These are phyloP conservation scores for Caenorhabditis briggsae DNA, from an alignment of 1,140 invertebrate genomes.

Conservation along the genomic window DNA sequence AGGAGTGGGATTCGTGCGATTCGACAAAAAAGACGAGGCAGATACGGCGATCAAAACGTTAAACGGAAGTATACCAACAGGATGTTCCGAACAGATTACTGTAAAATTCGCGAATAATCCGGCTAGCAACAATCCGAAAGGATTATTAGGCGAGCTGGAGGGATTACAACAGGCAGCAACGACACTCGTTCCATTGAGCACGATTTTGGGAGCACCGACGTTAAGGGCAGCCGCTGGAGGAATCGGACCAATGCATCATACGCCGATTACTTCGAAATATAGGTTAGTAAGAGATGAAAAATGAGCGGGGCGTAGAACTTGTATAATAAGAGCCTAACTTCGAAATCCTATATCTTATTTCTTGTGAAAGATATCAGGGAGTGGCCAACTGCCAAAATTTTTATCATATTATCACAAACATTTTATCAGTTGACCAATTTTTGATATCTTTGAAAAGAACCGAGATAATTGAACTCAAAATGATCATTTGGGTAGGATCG, in stretches of 20 bases:
- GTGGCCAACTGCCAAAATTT: too few relatives aligned
- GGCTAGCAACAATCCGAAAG: conserved; percentile 61
- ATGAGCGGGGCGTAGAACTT: too few relatives aligned
- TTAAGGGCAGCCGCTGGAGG: conserved; percentile 85
- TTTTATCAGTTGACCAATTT: too few relatives aligned
- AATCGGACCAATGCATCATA: conserved; percentile 82
- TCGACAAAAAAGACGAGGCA: conserved; percentile 96
- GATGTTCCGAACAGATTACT: conserved; percentile 94
- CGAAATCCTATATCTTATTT: too few relatives aligned
- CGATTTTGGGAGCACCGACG: conserved; percentile 83
- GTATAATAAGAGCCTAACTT: too few relatives aligned
- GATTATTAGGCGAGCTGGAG: conserved; percentile 42
- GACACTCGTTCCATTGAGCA: conserved; percentile 68
- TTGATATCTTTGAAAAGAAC: too few relatives aligned
- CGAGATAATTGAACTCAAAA: too few relatives aligned
- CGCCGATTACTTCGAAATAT: conserved; percentile 76
- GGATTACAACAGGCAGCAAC: conserved; percentile 66
- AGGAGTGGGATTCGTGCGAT: conserved; percentile 98
- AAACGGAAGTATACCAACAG: conserved; percentile 95
- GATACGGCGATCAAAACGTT: conserved; percentile 97
- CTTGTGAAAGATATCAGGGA: too few relatives aligned
- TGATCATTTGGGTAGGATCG: too few relatives aligned
- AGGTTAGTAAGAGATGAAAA: too few relatives aligned
- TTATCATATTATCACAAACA: too few relatives aligned
- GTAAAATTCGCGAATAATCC: conserved; percentile 97